Evolutionary conservation across 2,113 vertebrate genomes (phyloP), one percentile per base, ranked within the genome.

Genomic region (Meleagris gallopavo): DNA sequence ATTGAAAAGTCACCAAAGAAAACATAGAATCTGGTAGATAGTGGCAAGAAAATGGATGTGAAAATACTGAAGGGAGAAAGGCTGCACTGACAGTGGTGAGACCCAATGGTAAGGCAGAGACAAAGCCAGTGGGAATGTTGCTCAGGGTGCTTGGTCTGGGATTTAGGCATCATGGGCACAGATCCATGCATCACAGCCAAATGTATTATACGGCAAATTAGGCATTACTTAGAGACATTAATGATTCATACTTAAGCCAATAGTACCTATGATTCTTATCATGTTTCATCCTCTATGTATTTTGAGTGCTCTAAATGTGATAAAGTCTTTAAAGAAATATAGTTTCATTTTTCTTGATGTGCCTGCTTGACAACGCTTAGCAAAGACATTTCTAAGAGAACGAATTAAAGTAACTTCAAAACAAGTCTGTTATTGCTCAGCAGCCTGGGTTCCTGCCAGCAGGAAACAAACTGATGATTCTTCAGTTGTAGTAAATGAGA

Each of bases 381-480:
- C 50, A n/a, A 78, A 86, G 94, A 85, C 2, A 18, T 76, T 87
- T 94, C 60, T 64, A 64, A 88, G 60, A 71, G 87, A 93, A 91
- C 64, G 85, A 85, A 96, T 93, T 88, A 88, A 89, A 90, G 52
- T 40, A 88, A 69, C 65, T 91, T 95, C 92, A 83, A 86, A 96
- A 93, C 72, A 86, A 95, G 50, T 29, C 72, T 86, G 85, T 81
- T 89, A 65, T 43, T 93, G 30, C 88, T 93, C 69, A 94, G 36
- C 40, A 91, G 66, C 46, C 65, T 94, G 87, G 16, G n/a, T 41
- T 30, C 29, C 65, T 90, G 93, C 86, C 92, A 97, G 66, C 67
- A 87, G 77, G 69, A 70, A 92, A 77, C 43, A 82, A 93, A 75
- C 4, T 66, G 66, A 43, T 58, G 75, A 84, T 81, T 91, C 83